phyloP scores from a whole-genome alignment of 2,888 invertebrate genomes.

The Rhagonycha lutea region DNA sequence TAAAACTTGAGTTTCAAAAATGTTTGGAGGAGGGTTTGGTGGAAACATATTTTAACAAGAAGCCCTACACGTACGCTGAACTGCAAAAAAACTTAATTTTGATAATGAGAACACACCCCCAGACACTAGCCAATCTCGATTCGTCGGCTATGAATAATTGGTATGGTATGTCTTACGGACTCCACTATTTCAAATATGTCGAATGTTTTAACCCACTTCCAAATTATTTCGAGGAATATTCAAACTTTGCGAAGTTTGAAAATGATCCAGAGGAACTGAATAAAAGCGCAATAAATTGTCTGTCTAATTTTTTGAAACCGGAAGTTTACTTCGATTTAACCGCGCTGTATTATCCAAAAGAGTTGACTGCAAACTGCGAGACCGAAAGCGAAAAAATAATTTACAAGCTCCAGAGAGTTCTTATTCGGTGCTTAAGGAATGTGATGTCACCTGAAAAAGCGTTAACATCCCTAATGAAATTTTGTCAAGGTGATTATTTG shows the following conservation, averaged over 20 bases:
- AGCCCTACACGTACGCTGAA: too few species aligned
- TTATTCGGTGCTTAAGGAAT: background rate
- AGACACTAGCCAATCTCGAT: background rate
- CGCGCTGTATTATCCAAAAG: background rate
- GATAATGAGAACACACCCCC: background rate
- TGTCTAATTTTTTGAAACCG: background rate
- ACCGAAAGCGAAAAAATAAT: background rate
- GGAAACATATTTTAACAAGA: background rate
- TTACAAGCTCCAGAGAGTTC: background rate
- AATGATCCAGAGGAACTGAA: background rate
- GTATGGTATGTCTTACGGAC: background rate
- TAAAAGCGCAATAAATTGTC: background rate
- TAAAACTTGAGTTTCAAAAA: background rate
- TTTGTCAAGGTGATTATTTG: slow-evolving; percentile 19
- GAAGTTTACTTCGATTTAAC: background rate
- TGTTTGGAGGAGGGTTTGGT: background rate
- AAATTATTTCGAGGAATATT: background rate
- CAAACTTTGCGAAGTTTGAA: background rate
- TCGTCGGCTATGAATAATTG: background rate
- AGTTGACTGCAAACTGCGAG: background rate
- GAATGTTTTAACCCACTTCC: background rate
- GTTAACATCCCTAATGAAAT: slow-evolving; percentile 7
- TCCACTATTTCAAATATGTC: background rate
- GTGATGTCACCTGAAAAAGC: background rate
- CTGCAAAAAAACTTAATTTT: background rate